These are phyloP conservation scores for Grammomys dolichurus DNA, from an alignment of 2,113 vertebrate species.

Conservation along the genomic window DNA sequence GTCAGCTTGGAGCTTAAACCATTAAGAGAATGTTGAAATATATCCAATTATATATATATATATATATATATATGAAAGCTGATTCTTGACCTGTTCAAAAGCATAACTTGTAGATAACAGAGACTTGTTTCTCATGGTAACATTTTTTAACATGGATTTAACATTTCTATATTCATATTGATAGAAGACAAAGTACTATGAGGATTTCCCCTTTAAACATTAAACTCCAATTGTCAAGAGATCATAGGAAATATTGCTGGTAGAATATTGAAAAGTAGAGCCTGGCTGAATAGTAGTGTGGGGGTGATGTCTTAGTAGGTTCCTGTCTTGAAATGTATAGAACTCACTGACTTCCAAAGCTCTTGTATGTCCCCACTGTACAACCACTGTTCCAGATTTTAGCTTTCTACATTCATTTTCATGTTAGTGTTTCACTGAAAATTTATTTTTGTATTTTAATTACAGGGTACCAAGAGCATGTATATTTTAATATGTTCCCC, in stretches of 20 bases:
- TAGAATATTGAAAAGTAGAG: slow-evolving; percentile 34
- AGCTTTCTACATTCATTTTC: neutral
- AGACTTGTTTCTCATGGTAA: slow-evolving; percentile 36
- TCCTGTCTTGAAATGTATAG: slow-evolving; percentile 33
- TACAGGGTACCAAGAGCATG: neutral
- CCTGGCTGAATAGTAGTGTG: neutral
- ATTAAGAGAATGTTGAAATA: slow-evolving; percentile 45
- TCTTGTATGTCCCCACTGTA: neutral
- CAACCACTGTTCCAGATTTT: neutral
- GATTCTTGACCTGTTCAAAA: slow-evolving; percentile 14
- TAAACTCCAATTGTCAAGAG: slow-evolving; percentile 45
- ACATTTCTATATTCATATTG: slow-evolving; percentile 27
- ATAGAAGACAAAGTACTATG: neutral
- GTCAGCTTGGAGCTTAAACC: slow-evolving; percentile 21
- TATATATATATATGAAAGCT: slow-evolving; percentile 9
- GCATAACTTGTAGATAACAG: slow-evolving; percentile 33
- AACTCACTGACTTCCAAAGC: neutral
- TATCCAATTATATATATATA: neutral
- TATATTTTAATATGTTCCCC: neutral
- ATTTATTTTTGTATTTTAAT: slow-evolving; percentile 44
- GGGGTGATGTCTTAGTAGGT: neutral
- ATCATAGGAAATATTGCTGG: neutral
- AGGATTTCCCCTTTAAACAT: neutral
- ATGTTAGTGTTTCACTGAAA: neutral
- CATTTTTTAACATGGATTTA: slow-evolving; percentile 33